Conservation (phyloP, 1,140 invertebrate species). For the Drosophila micromelanica region DNA sequence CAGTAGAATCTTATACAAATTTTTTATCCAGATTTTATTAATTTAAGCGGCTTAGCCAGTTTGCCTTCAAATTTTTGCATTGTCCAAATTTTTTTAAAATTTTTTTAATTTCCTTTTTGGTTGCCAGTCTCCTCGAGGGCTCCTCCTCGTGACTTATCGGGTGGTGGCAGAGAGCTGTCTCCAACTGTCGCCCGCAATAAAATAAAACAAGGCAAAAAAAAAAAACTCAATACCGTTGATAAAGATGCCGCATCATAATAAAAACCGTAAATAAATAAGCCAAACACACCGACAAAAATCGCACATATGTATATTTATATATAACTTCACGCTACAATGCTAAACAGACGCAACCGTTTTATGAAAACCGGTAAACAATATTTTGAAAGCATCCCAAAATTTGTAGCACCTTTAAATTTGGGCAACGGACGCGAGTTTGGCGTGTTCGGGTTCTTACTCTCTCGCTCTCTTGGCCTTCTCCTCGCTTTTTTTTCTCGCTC, state of each 20-base stretch:
- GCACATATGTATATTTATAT: neutral
- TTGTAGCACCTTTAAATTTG: conserved; percentile 17
- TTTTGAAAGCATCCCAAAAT: conserved; percentile 15
- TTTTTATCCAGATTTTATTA: conserved; percentile 11
- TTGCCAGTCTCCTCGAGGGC: conserved; percentile 20
- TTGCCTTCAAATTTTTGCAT: conserved; percentile 11
- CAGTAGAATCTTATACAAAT: conserved; percentile 6
- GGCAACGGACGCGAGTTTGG: conserved; percentile 20
- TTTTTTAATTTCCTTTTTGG: neutral
- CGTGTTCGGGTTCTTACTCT: conserved; percentile 4
- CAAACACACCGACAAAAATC: conserved; percentile 37
- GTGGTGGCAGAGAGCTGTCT: conserved; percentile 37
- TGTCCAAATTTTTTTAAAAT: conserved; percentile 2
- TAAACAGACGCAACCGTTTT: conserved; percentile 66
- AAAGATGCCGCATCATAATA: conserved; percentile 67
- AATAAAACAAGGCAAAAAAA: neutral
- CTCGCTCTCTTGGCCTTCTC: neutral
- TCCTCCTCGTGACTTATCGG: conserved; percentile 18
- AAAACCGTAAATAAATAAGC: conserved; percentile 66
- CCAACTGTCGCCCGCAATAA: conserved; percentile 14
- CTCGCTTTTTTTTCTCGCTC: conserved; percentile 18
- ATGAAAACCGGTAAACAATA: conserved; percentile 60
- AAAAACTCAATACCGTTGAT: conserved; percentile 31
- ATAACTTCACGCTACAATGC: conserved; percentile 75
- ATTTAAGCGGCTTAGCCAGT: conserved; percentile 28